These are phyloP conservation scores for Sialia sialis DNA, from an alignment of 2,113 vertebrate species.

Conservation along the genomic window DNA sequence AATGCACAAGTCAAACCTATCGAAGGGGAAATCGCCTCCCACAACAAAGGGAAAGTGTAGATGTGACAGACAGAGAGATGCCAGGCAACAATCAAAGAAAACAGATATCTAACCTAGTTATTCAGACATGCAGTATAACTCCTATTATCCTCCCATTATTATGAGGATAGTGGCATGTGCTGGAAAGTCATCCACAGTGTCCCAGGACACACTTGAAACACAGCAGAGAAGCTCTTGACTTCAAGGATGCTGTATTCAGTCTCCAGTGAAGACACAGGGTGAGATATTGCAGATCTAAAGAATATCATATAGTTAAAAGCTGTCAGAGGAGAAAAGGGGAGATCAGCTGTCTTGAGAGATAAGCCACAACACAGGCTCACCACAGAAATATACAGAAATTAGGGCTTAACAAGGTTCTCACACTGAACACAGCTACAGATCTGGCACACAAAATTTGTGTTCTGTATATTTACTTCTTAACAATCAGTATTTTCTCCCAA, in stretches of 20 bases:
- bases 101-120: constrained; percentile 43
- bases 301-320: constrained; percentile 58
- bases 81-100: constrained; percentile 50
- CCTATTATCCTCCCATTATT: constrained; percentile 48
- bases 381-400: constrained; percentile 23
- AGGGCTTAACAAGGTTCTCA: constrained; percentile 11
- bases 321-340: constrained; percentile 54
- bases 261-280: constrained; percentile 55
- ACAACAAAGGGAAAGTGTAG: constrained; percentile 48
- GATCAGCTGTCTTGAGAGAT: constrained; percentile 49
- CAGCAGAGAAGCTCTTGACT: constrained; percentile 60
- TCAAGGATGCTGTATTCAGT: constrained; percentile 48
- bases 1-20: background rate
- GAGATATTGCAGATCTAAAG: constrained; percentile 60
- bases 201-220: constrained; percentile 65
- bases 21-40: constrained; percentile 12
- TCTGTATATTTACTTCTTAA: background rate
- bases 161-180: constrained; percentile 37
- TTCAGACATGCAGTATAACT: constrained; percentile 37
- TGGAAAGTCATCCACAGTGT: constrained; percentile 29
- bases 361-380: constrained; percentile 6
- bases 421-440: background rate
- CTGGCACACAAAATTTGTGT: background rate
- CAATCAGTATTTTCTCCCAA: background rate
- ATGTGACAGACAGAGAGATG: constrained; percentile 36